These are phyloP conservation scores for Pyrochroa serraticornis DNA, from an alignment of 2,888 invertebrate genomes.

Conservation along the genomic window DNA sequence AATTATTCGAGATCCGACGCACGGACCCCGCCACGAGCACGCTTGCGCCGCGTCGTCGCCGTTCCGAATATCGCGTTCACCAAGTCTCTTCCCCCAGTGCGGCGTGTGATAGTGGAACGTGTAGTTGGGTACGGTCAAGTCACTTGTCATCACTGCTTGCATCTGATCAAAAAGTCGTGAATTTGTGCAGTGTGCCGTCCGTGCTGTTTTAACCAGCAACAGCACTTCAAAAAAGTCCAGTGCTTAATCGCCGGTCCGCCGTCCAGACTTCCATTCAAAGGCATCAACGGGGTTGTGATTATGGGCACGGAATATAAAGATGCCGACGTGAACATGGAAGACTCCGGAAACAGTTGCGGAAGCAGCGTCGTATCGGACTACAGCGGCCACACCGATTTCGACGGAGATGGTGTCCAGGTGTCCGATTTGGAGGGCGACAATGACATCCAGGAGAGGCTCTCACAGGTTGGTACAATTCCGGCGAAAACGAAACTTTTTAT, in stretches of 20 bases:
- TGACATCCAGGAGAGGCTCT: slow-evolving; percentile 58
- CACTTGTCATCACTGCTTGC: slow-evolving; percentile 6
- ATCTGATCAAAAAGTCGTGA: neutral
- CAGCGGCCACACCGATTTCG: slow-evolving; percentile 59
- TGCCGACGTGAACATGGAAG: slow-evolving; percentile 55
- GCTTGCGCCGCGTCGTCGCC: slow-evolving; percentile 19
- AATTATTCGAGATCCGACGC: neutral
- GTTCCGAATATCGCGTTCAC: slow-evolving; percentile 18
- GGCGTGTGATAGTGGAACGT: slow-evolving; percentile 50
- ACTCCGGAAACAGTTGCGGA: slow-evolving; percentile 59
- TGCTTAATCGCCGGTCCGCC: slow-evolving; percentile 5
- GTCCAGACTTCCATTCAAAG: neutral
- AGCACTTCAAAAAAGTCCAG: slow-evolving; percentile 13
- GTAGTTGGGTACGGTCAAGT: slow-evolving; percentile 37
- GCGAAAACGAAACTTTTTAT: too few species aligned
- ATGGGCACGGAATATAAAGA: slow-evolving; percentile 55
- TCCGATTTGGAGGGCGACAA: slow-evolving; percentile 64
- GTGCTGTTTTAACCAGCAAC: neutral
- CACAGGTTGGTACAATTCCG: slow-evolving; percentile 48
- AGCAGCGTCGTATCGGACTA: slow-evolving; percentile 57
- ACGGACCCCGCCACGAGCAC: neutral
- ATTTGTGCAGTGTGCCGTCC: neutral
- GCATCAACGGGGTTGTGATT: slow-evolving; percentile 40
- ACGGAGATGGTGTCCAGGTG: slow-evolving; percentile 64
- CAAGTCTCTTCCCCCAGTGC: slow-evolving; percentile 46